These are phyloP conservation scores for Drosophila engyochracea DNA, from an alignment of 2,888 invertebrate species.

Conservation along the genomic window DNA sequence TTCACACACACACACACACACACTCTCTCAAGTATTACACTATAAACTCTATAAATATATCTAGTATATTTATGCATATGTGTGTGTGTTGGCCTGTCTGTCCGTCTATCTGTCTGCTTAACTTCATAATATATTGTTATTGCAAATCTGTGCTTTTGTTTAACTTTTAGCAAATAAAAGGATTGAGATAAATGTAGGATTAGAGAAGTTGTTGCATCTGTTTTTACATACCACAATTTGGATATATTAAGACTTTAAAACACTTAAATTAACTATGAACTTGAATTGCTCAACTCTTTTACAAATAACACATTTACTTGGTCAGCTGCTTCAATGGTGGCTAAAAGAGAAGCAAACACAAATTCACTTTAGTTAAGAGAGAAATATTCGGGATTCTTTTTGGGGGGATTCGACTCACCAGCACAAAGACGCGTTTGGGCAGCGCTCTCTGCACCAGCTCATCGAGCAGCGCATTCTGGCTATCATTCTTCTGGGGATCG, in stretches of 20 bases:
- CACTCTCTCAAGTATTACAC: conserved; percentile 70
- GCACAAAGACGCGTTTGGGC: conserved; percentile 85
- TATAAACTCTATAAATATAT: conserved; percentile 66
- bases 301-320: conserved; percentile 58
- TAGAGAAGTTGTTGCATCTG: conserved; percentile 38
- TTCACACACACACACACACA: conserved; percentile 18
- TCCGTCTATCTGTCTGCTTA: conserved; percentile 12
- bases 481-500: conserved; percentile 83
- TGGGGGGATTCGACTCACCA: conserved; percentile 69
- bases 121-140: conserved; percentile 26
- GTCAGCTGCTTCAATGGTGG: conserved; percentile 81
- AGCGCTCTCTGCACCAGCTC: conserved; percentile 85
- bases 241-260: conserved; percentile 66
- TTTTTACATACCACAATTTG: conserved; percentile 57
- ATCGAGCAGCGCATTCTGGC: conserved; percentile 81
- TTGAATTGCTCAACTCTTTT: conserved; percentile 12
- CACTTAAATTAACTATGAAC: conserved; percentile 56
- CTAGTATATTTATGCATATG: conserved; percentile 35
- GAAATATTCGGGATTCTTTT: neutral
- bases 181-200: conserved; percentile 5
- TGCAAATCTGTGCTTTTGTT: conserved; percentile 35
- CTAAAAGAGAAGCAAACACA: conserved; percentile 51
- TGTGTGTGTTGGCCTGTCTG: conserved; percentile 34
- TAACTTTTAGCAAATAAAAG: conserved; percentile 61
- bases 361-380: neutral